phyloP scores from a whole-genome alignment of 2,113 vertebrate species.

The Silurus asotus region DNA sequence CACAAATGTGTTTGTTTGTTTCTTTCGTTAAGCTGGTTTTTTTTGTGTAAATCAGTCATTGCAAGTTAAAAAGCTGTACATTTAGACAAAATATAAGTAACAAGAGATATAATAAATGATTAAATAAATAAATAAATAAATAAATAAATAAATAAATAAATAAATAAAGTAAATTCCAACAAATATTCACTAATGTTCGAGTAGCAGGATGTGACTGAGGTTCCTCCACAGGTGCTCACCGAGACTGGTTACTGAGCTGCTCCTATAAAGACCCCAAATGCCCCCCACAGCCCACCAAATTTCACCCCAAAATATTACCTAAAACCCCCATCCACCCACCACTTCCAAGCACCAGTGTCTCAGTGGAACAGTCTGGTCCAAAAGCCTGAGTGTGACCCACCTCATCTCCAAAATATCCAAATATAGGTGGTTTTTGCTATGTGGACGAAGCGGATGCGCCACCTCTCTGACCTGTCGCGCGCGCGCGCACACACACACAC shows the following conservation, averaged over 20 bases:
- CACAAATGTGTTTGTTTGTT: not conserved
- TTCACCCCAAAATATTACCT: no score
- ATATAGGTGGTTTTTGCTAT: constrained; percentile 21
- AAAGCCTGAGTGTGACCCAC: not conserved
- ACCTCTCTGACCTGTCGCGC: constrained; percentile 19
- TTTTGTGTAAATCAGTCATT: not conserved
- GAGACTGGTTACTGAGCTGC: not conserved
- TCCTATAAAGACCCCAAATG: not conserved
- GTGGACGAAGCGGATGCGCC: constrained; percentile 1
- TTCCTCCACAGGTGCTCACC: constrained; percentile 1
- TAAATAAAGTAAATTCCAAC: not conserved
- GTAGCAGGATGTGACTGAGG: constrained; percentile 48
- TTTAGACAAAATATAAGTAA: not conserved
- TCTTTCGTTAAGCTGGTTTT: not conserved
- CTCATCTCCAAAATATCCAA: constrained; percentile 32
- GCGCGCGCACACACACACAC: no score
- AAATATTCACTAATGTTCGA: not conserved
- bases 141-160: not conserved
- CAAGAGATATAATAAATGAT: not conserved
- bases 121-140: not conserved
- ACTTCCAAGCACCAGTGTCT: not conserved
- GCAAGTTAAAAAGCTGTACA: not conserved
- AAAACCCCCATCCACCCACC: no score
- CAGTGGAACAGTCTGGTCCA: not conserved
- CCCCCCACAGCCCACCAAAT: no score